A percentile compares a stretch with the other conserved stretches of the same genome.
Evolutionary conservation across 2,888 invertebrate species (phyloP).

Genomic region (Willowsia nigromaculata): DNA sequence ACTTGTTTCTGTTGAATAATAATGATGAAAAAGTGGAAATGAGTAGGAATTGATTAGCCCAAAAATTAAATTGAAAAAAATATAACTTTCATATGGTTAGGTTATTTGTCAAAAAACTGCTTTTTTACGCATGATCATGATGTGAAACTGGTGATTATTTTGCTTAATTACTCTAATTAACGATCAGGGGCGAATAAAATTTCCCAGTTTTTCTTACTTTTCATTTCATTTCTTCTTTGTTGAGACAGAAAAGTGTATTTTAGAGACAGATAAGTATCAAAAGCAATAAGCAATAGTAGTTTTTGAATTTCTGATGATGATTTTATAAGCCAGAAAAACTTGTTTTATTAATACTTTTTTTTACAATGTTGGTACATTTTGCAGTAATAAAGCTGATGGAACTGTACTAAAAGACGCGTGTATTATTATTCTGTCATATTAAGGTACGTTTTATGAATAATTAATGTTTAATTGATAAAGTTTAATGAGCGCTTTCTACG

Average conservation of each 20-base stretch:
- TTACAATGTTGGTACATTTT: not conserved
- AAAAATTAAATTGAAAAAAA: too few relatives aligned
- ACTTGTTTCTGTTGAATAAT: too few relatives aligned
- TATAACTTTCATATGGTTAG: not conserved
- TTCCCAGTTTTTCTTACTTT: not conserved
- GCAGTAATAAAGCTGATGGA: not conserved
- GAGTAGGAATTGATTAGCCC: too few relatives aligned
- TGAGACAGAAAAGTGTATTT: not conserved
- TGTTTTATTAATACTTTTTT: not conserved
- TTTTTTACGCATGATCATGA: not conserved
- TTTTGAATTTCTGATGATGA: not conserved
- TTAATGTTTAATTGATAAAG: constrained; percentile 26
- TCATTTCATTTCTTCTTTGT: not conserved
- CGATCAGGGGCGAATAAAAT: not conserved
- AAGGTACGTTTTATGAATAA: not conserved
- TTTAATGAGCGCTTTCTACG: constrained; percentile 7
- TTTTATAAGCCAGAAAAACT: not conserved
- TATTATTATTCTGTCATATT: not conserved
- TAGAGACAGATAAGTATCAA: not conserved
- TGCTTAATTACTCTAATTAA: constrained; percentile 20
- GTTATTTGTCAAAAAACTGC: not conserved
- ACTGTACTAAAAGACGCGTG: not conserved
- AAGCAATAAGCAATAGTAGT: not conserved
- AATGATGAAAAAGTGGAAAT: too few relatives aligned
- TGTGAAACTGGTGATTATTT: not conserved